A percentile compares a stretch with the other conserved stretches of the same genome.
Conservation (phyloP, 2,797 vertebrate species). For the Tympanoctomys barrerae region DNA sequence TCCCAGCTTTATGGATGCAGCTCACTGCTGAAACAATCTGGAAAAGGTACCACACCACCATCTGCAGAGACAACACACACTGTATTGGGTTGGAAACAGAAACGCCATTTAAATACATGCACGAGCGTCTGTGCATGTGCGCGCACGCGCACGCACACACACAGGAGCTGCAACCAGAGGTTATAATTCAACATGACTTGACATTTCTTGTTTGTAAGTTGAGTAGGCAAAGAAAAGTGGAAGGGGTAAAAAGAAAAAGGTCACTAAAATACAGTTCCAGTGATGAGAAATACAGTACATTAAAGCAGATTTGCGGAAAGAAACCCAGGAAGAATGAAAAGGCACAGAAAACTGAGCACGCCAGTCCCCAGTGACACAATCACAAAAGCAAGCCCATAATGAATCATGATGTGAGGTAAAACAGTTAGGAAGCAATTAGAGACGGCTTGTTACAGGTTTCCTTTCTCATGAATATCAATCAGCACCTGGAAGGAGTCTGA, state of each 20-base stretch:
- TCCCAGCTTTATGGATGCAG: too few relatives aligned
- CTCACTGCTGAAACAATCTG: slow-evolving; percentile 97
- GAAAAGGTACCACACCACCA: slow-evolving; percentile 98
- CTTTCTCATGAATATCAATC: slow-evolving; percentile 74
- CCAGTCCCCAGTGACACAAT: slow-evolving; percentile 75
- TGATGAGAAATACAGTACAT: slow-evolving; percentile 61
- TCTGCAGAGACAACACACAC: slow-evolving; percentile 88
- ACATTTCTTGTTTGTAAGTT: slow-evolving; percentile 64
- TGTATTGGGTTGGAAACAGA: slow-evolving; percentile 62
- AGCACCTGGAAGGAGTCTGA: slow-evolving; percentile 65
- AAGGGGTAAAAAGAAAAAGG: slow-evolving; percentile 52
- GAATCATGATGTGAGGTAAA: slow-evolving; percentile 77
- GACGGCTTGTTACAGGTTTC: slow-evolving; percentile 75
- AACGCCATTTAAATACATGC: slow-evolving; percentile 59
- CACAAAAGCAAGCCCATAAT: slow-evolving; percentile 74
- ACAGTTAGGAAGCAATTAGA: slow-evolving; percentile 77
- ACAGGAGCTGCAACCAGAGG: slow-evolving; percentile 66
- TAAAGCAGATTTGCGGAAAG: slow-evolving; percentile 66
- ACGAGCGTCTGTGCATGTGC: background rate
- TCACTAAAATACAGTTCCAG: slow-evolving; percentile 62
- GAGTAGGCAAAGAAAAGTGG: slow-evolving; percentile 69
- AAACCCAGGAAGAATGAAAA: slow-evolving; percentile 74
- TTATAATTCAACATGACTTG: slow-evolving; percentile 65
- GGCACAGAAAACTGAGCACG: slow-evolving; percentile 73
- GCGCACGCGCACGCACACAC: background rate